Base-by-base conservation (phyloP, 2,888 invertebrate species). In the Carabus problematicus region DNA sequence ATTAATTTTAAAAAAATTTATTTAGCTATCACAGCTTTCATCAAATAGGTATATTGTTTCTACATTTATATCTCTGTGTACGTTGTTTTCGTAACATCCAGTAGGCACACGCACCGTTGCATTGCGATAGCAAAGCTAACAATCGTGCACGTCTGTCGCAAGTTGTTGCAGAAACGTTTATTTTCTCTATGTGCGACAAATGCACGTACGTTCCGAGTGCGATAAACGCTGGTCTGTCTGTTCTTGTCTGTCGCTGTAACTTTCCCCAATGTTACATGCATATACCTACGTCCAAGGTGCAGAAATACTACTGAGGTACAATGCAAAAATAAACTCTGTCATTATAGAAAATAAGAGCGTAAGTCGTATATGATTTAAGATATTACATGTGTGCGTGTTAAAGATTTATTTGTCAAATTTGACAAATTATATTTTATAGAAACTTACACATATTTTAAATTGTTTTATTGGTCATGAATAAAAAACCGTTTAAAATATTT, bases 251-350 rank as follows among this genome's bases (percentile, higher is more conserved):
- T 9, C 19, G 52, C 16, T 52, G 52, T 52, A 52, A 52, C 52
- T 52, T 52, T 52, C 52, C 52, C 52, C 52, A 16, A n/a, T 52
- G 16, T 52, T 52, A 52, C 52, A 52, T 52, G 8, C 52, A 52
- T 45, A 45, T 52, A 52, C n/a, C 16, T 16, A 49, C 16, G 9
- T 29, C 19, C 52, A 14, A 52, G 49, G 49, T 49, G 49, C 12
- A 49, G 12, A 49, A 16, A 49, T 49, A 9, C n/a, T n/a, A n/a
- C n/a, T 49, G 6, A 8, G 49, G 3, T 45, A 14, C 11, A 52
- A 3, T 52, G 52, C 18, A 11, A 52, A 52, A 52, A 52, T 52
- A 8, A n/a, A 14, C 49, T 12, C 14, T 49, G n/a, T n/a, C n/a
- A 3, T 8, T 14, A 0, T 2, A 52, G 19, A 9, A 52, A 11